Evolutionary conservation across 2,888 invertebrate genomes (phyloP).

Genomic region (Acanthosoma haemorrhoidale): DNA sequence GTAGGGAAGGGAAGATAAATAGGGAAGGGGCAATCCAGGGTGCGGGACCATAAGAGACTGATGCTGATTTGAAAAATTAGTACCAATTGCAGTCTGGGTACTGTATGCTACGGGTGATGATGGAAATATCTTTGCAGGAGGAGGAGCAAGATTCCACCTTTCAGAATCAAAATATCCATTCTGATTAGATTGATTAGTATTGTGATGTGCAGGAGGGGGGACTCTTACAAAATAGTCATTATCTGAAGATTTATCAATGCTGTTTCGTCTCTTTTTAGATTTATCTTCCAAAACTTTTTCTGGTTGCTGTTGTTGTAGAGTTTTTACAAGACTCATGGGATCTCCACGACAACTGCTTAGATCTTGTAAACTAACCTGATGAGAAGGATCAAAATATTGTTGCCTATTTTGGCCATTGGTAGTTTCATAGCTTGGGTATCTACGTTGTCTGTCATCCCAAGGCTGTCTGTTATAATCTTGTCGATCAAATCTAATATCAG

Average conservation of each 20-base stretch:
- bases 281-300: conserved; percentile 44
- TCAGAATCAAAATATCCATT: conserved; percentile 75
- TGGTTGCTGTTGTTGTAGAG: conserved; percentile 51
- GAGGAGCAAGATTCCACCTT: conserved; percentile 61
- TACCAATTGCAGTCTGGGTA: background rate
- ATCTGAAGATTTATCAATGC: conserved; percentile 54
- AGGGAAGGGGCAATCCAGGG: conserved; percentile 59
- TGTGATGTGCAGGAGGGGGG: conserved; percentile 65
- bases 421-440: conserved; percentile 34
- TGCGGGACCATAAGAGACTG: conserved; percentile 64
- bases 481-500: conserved; percentile 44
- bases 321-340: conserved; percentile 70
- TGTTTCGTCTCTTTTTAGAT: conserved; percentile 52
- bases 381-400: conserved; percentile 59
- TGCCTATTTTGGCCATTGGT: conserved; percentile 49
- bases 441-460: conserved; percentile 27
- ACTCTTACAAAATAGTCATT: conserved; percentile 55
- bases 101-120: conserved; percentile 48
- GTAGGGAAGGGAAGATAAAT: conserved; percentile 70
- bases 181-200: conserved; percentile 50
- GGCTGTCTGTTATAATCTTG: conserved; percentile 35
- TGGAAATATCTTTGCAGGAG: conserved; percentile 53
- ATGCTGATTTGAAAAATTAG: conserved; percentile 51
- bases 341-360: conserved; percentile 68
- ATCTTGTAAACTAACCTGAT: conserved; percentile 61